Conservation (phyloP, 2,113 vertebrate species). For the Brachionichthys hirsutus region DNA sequence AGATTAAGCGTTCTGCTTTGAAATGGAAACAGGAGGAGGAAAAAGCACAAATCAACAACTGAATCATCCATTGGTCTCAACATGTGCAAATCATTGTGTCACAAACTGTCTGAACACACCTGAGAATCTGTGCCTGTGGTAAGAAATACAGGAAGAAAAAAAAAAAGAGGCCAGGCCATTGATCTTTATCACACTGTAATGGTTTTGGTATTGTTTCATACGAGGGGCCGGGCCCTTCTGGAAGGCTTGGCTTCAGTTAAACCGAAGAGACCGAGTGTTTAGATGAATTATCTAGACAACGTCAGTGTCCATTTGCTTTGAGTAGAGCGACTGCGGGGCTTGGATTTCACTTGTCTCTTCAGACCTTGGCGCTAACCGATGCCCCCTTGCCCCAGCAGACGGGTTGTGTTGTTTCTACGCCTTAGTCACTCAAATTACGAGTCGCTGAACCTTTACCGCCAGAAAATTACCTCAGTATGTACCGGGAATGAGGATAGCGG, state of each 20-base stretch:
- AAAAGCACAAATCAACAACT: slow-evolving; percentile 44
- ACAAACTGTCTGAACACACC: slow-evolving; percentile 57
- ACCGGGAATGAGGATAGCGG: slow-evolving; percentile 60
- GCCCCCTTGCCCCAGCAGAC: slow-evolving; percentile 62
- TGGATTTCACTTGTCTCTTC: slow-evolving; percentile 74
- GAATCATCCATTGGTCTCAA: slow-evolving; percentile 45
- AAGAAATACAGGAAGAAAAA: slow-evolving; percentile 39
- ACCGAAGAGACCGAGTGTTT: slow-evolving; percentile 77
- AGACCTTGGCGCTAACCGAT: slow-evolving; percentile 71
- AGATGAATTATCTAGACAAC: slow-evolving; percentile 78
- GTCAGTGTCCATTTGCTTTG: slow-evolving; percentile 76
- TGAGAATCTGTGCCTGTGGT: slow-evolving; percentile 41
- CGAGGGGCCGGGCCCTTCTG: slow-evolving; percentile 46
- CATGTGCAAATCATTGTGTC: slow-evolving; percentile 65
- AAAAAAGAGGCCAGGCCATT: slow-evolving; percentile 27
- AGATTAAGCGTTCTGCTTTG: slow-evolving; percentile 1
- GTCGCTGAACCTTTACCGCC: slow-evolving; percentile 80
- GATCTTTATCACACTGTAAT: slow-evolving; percentile 70
- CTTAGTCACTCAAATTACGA: slow-evolving; percentile 81
- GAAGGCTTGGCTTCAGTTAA: slow-evolving; percentile 62
- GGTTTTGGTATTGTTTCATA: slow-evolving; percentile 64
- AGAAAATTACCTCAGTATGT: slow-evolving; percentile 78
- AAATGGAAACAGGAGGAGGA: slow-evolving; percentile 1
- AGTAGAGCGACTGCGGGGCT: slow-evolving; percentile 63
- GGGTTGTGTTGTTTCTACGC: slow-evolving; percentile 73